Evolutionary conservation across 2,888 invertebrate genomes (phyloP), one percentile per base, ranked within the genome.

Genomic region (Antheraea assamensis): DNA sequence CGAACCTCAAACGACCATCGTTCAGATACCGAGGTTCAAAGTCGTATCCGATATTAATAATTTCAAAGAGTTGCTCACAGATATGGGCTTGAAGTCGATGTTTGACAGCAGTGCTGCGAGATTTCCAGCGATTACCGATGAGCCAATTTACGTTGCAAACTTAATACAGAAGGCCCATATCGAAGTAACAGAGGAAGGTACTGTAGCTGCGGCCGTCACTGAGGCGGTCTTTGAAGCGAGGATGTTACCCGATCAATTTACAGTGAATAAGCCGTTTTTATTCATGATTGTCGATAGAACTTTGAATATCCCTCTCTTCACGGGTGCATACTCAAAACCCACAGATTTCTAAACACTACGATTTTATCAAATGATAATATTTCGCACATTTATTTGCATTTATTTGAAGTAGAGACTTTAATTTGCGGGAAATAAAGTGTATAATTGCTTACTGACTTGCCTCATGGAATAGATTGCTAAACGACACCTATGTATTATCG

Each of bases 11-110:
- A 88, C 88, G 3, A 95, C 96, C 0, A 89, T 92, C 52, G 95
- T 96, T 0, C 92, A 95, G 78, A 79, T 97, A 64, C 97, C 97
- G 0, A 93, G 94, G 78, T 96, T 97, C 80, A 94, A 92, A 74
- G 92, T 96, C 7, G 85, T 91, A 1, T 95, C 96, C 0, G 90
- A 93, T 27, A 79, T 92, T 30, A 88, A 86, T 72, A 92, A 93
- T 75, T 80, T 77, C 91, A 96, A 91, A 86, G 93, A 94, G 61
- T 75, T 92, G 1, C 78, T 94, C 0, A 81, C 80, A 0, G 92
- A 92, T 75, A 93, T 94, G 92, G 94, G 93, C 0, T 76, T 94
- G 71, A 85, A 64, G 70, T 78, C 81, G 3, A 84, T 92, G 81
- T 93, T 94, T 74, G 89, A 91, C n/a, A 75, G 76, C 0, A 17